Evolutionary conservation across 2,113 vertebrate species (phyloP).

Genomic region (Xyrauchen texanus): DNA sequence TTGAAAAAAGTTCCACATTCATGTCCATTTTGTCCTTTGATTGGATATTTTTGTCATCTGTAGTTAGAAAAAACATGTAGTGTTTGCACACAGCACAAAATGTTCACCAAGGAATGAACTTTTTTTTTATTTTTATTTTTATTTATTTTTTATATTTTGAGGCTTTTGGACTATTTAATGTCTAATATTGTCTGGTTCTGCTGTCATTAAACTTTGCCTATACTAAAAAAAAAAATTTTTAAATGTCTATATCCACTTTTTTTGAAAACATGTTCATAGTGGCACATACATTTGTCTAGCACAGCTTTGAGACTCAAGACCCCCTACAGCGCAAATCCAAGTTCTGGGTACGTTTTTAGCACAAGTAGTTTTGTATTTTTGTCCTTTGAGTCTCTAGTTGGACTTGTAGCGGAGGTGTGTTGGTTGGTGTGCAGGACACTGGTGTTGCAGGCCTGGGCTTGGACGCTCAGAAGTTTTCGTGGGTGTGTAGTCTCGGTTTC

Average conservation of each 20-base stretch:
- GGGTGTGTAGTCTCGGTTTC: constrained; percentile 47
- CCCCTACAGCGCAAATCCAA: not conserved
- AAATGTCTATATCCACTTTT: not conserved
- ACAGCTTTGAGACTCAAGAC: not conserved
- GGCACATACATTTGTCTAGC: not conserved
- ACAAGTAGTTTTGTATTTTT: not conserved
- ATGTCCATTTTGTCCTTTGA: not conserved
- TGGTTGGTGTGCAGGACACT: not conserved
- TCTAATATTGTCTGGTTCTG: not conserved
- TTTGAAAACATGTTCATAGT: not conserved
- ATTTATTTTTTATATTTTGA: too few relatives aligned
- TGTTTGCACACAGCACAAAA: not conserved
- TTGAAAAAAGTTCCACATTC: not conserved
- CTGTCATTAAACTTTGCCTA: not conserved
- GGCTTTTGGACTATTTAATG: not conserved
- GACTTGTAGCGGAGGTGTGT: not conserved
- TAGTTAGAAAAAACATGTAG: too few relatives aligned
- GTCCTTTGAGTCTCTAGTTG: not conserved
- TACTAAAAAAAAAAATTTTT: not conserved
- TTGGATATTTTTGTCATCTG: too few relatives aligned
- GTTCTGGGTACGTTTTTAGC: not conserved
- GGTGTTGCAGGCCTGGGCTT: not conserved
- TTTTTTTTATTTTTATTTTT: too few relatives aligned
- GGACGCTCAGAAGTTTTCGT: not conserved
- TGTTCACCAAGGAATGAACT: not conserved